Conservation (phyloP, 2,113 vertebrate genomes). For the Porphyrio hochstetteri region DNA sequence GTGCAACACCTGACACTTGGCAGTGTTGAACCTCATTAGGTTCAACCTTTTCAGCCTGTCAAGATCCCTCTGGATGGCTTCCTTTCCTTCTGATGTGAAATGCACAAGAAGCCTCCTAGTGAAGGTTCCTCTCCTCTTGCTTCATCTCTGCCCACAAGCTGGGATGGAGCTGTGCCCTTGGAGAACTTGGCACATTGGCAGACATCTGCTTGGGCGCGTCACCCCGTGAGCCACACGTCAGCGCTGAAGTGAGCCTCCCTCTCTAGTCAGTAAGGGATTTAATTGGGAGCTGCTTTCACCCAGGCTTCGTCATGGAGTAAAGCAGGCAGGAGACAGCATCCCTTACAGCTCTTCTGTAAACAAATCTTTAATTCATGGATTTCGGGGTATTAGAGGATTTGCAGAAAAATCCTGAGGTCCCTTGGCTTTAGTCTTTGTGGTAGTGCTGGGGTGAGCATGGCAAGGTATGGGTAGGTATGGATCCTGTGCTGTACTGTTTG, state of each 20-base stretch:
- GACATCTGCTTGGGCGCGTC: not conserved
- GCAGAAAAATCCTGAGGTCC: not conserved
- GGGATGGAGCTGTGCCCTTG: not conserved
- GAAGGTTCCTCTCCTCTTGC: no score
- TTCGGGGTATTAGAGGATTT: not conserved
- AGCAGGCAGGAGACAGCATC: not conserved
- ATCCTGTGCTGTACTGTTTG: not conserved
- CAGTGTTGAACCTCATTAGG: no score
- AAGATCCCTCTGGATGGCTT: no score
- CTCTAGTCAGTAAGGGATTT: not conserved
- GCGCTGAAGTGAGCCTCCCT: not conserved
- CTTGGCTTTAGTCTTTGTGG: not conserved
- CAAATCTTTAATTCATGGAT: slow-evolving; percentile 27
- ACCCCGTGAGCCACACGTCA: not conserved
- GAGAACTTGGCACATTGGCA: not conserved
- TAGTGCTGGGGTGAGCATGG: not conserved
- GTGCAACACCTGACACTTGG: no score
- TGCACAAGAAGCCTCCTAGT: no score
- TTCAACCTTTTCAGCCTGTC: no score
- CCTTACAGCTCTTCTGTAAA: not conserved
- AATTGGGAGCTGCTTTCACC: not conserved
- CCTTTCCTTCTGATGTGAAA: no score
- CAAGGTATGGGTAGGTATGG: rapidly evolving
- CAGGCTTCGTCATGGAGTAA: not conserved
- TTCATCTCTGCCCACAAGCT: no score